phyloP scores from a whole-genome alignment of 1,140 invertebrate genomes.

The Drosophila ananassae region DNA sequence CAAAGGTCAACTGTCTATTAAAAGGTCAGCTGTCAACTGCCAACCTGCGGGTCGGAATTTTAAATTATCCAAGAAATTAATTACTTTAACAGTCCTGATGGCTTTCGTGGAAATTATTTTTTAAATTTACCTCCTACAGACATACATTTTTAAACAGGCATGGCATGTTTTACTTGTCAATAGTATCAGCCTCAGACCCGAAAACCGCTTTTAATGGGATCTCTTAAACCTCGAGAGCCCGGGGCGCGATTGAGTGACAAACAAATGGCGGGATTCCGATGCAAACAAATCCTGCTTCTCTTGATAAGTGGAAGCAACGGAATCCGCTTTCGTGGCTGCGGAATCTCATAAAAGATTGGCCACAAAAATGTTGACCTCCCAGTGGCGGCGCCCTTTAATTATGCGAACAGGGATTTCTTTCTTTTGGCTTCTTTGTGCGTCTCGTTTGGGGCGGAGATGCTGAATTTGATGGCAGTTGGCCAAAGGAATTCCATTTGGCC shows the following conservation, averaged over 20 bases:
- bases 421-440: constrained; percentile 29
- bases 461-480: constrained; percentile 29
- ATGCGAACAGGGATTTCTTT: constrained; percentile 49
- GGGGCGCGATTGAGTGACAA: not conserved
- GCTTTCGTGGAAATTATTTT: not conserved
- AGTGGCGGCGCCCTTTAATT: constrained; percentile 52
- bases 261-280: constrained; percentile 6
- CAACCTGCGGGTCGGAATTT: constrained; percentile 23
- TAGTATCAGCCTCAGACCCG: not conserved
- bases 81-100: constrained; percentile 19
- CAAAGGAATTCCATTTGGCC: constrained; percentile 56
- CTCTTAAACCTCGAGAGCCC: not conserved
- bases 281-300: constrained; percentile 21
- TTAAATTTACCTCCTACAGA: not conserved
- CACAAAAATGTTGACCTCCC: constrained; percentile 45
- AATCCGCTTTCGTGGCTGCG: constrained; percentile 11
- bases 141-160: not conserved
- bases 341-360: constrained; percentile 67
- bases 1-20: constrained; percentile 33
- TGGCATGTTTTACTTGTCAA: constrained; percentile 1
- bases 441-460: constrained; percentile 5
- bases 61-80: constrained; percentile 31
- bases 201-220: not conserved
- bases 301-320: constrained; percentile 22
- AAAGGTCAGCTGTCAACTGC: constrained; percentile 20